A percentile compares a stretch with the other conserved stretches of the same genome.
Evolutionary conservation across 2,888 invertebrate genomes (phyloP).

Genomic region (Prosopocoilus inquinatus): DNA sequence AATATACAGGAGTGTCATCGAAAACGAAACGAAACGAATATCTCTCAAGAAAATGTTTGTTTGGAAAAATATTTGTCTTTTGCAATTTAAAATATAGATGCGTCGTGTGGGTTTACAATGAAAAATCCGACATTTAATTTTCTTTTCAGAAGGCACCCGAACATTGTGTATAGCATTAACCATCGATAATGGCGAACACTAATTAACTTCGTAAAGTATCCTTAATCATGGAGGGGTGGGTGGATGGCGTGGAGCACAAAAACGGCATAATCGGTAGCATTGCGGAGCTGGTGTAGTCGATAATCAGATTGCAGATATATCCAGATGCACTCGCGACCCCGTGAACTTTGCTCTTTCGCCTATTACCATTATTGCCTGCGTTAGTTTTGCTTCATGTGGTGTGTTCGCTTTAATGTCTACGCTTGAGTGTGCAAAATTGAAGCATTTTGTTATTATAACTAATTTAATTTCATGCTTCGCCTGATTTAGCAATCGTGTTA

Average conservation of each 20-base stretch:
- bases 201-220: too few species aligned
- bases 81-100: too few species aligned
- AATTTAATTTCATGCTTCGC: not conserved
- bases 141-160: too few species aligned
- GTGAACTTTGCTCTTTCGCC: conserved; percentile 31
- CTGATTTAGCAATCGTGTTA: not conserved
- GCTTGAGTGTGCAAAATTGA: not conserved
- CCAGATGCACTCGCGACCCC: conserved; percentile 27
- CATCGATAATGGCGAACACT: too few species aligned
- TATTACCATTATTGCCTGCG: conserved; percentile 10
- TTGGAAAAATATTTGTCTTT: too few species aligned
- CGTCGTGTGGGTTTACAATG: too few species aligned
- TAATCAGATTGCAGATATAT: conserved; percentile 28
- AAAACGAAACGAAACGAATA: too few species aligned
- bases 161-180: too few species aligned
- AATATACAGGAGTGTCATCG: too few species aligned
- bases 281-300: conserved; percentile 18
- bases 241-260: not conserved
- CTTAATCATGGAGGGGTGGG: too few species aligned
- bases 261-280: conserved; percentile 11
- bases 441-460: not conserved
- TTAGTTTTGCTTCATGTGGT: conserved; percentile 4
- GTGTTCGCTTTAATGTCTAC: not conserved
- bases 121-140: too few species aligned
- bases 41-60: too few species aligned